phyloP scores from a whole-genome alignment of 2,888 invertebrate genomes.

The Punctoribates punctum region DNA sequence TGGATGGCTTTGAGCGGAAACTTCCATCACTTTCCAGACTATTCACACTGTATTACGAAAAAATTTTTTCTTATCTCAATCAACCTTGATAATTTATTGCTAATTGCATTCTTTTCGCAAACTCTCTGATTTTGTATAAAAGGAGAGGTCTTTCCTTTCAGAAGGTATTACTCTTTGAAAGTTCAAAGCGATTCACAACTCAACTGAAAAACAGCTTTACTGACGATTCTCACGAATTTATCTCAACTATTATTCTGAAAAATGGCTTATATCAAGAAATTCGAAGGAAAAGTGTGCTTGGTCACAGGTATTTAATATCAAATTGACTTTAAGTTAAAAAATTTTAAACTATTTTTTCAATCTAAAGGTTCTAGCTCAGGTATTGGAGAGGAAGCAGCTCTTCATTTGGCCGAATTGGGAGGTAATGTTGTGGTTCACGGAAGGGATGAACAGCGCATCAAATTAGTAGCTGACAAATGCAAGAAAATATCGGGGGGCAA shows the following conservation, averaged over 20 bases:
- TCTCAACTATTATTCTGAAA: background rate
- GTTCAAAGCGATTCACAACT: no score
- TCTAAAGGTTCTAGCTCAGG: slow-evolving; percentile 29
- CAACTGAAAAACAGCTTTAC: no score
- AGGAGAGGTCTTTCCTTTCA: background rate
- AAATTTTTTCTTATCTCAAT: no score
- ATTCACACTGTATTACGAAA: no score
- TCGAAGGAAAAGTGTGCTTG: slow-evolving; percentile 2
- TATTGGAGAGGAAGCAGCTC: background rate
- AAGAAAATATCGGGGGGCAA: background rate
- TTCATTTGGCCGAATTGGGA: background rate
- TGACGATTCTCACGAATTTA: no score
- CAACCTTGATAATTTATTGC: no score
- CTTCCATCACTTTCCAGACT: no score
- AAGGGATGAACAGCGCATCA: slow-evolving; percentile 13
- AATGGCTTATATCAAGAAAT: background rate
- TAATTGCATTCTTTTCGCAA: background rate
- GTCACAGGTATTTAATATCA: background rate
- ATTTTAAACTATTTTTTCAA: background rate
- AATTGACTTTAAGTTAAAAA: background rate
- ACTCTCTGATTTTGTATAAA: background rate
- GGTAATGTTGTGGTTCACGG: slow-evolving; percentile 8
- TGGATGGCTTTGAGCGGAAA: no score
- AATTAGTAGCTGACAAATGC: background rate
- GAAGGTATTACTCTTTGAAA: no score